Base-by-base conservation (phyloP, 2,797 vertebrate genomes). In the Gymnopithys bicolor region DNA sequence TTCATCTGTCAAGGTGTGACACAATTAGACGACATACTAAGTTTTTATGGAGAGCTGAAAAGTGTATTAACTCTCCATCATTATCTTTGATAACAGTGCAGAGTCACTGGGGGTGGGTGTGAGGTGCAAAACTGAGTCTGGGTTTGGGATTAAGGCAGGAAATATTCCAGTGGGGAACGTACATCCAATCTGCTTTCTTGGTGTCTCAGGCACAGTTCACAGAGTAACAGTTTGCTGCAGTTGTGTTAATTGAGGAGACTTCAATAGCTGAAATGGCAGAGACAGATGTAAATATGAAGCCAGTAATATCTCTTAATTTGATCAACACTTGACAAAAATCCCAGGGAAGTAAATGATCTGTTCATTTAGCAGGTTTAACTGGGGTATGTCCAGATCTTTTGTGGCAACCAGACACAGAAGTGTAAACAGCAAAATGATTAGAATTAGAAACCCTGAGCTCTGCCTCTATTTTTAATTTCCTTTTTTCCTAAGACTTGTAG, bases 1-100 rank as follows among this genome's bases (percentile, higher is more conserved):
- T 94, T 96, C 97, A 95, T 95, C 97, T 97, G 97, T 96, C 97
- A 96, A 66, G 84, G 84, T 93, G 93, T 97, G 95, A 97, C 95
- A 95, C 96, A 97, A 97, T 98, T 97, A 97, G 95, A 93, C 41
- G 58, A 92, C 97, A 93, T 97, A 97, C 77, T 5, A 95, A 94
- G 92, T 87, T 81, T 89, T 87, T 66, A 68, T 75, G 76, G 90
- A 93, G 7, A 55, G 77, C 77, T 97, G 96, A 94, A 93, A 97
- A 96, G 96, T 89, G 77, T 48, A 92, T 92, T 89, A 83, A 85
- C 67, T 93, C 96, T 63, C 92, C 92, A 94, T 84, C 79, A 10
- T 86, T 92, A 90, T 66, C 82, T 88, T 19, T 67, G 84, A n/a
- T 35, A 49, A 69, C 69, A 49, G 19, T 5, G 58, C 39, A 17